Percentiles rank a stretch among this genome's conserved stretches.
These are phyloP conservation scores for Cryptotermes secundus DNA, from an alignment of 1,140 invertebrate species.

Conservation along the genomic window DNA sequence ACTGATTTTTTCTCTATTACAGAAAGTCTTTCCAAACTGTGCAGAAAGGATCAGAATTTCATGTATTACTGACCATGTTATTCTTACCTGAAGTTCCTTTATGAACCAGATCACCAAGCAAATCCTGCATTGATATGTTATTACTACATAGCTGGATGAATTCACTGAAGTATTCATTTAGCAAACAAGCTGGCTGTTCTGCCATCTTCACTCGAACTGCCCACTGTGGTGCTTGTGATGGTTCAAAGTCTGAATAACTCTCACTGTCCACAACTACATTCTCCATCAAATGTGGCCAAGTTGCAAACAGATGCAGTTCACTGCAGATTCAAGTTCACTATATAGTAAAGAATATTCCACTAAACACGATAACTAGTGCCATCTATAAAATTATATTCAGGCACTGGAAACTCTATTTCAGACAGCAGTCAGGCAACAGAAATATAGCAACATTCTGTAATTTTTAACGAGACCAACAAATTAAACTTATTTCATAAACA, in stretches of 20 bases:
- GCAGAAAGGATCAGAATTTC: too few species aligned
- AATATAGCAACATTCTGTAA: too few species aligned
- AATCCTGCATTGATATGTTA: constrained; percentile 53
- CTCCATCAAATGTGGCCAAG: constrained; percentile 84
- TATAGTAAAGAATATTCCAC: too few species aligned
- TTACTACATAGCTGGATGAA: constrained; percentile 54
- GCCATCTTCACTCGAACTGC: constrained; percentile 62
- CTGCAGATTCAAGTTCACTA: constrained; percentile 49
- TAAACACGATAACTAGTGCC: too few species aligned
- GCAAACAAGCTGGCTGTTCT: constrained; percentile 59
- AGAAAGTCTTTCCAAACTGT: too few species aligned
- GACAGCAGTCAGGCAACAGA: too few species aligned
- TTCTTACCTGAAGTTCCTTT: constrained; percentile 27
- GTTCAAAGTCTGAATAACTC: constrained; percentile 84
- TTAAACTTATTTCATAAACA: too few species aligned
- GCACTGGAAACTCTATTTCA: too few species aligned
- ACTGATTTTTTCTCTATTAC: too few species aligned
- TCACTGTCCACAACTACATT: constrained; percentile 85
- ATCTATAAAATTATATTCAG: too few species aligned
- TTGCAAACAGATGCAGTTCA: constrained; percentile 76
- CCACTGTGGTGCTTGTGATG: constrained; percentile 80
- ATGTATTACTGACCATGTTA: background rate
- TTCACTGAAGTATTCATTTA: constrained; percentile 63
- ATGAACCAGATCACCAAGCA: constrained; percentile 54
- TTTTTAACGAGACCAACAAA: too few species aligned